phyloP scores from a whole-genome alignment of 2,113 vertebrate species.

The Vombatus ursinus region DNA sequence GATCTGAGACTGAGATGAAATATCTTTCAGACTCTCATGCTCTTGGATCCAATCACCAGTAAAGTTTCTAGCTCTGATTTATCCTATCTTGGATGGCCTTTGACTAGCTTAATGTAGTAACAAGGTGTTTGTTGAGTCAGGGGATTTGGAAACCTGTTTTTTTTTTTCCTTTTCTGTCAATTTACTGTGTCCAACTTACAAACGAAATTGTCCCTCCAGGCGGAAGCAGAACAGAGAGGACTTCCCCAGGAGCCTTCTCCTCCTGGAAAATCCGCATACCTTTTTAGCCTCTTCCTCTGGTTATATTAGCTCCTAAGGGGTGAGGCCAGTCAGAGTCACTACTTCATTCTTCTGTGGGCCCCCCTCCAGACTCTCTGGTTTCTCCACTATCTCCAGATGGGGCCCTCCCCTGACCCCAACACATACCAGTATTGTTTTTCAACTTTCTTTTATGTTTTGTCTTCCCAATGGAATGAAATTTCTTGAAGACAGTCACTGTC shows the following conservation, averaged over 20 bases:
- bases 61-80: not conserved
- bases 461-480: not conserved
- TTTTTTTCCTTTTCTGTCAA: not conserved
- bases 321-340: not conserved
- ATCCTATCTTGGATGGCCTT: not conserved
- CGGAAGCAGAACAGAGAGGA: not conserved
- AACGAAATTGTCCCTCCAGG: not conserved
- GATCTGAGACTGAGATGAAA: not conserved
- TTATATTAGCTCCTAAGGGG: not conserved
- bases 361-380: not conserved
- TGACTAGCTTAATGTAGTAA: not conserved
- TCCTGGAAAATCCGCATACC: not conserved
- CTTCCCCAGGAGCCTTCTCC: not conserved
- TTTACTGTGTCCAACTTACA: not conserved
- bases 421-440: not conserved
- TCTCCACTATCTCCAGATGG: not conserved
- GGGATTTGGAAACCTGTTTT: not conserved
- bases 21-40: not conserved
- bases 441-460: not conserved
- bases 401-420: accelerated
- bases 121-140: not conserved
- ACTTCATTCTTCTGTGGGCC: not conserved
- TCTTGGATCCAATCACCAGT: not conserved
- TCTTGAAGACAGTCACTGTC: not conserved
- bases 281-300: not conserved